These are phyloP conservation scores for Setophaga coronata DNA, from an alignment of 2,113 vertebrate species.

Conservation along the genomic window DNA sequence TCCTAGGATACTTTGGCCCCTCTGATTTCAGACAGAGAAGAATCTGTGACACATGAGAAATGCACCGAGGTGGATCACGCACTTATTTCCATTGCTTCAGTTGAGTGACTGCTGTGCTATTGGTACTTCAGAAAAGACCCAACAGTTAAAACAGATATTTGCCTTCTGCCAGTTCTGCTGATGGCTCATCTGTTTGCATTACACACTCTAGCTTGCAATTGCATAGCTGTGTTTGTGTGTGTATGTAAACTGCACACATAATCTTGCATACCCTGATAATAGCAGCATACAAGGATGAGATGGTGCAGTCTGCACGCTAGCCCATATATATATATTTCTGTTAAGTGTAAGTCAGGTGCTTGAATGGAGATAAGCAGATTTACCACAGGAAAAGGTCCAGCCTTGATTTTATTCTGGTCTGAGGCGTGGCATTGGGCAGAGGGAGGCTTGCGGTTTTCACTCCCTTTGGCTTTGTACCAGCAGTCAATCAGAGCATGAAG, in stretches of 20 bases:
- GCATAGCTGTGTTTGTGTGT: background rate
- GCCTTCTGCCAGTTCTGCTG: slow-evolving; percentile 10
- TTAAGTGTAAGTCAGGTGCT: background rate
- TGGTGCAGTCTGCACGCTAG: background rate
- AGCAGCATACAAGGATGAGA: background rate
- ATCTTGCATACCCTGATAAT: background rate
- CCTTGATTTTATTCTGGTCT: background rate
- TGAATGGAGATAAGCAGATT: background rate
- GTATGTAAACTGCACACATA: background rate
- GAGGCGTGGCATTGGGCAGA: fast-evolving
- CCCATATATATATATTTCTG: background rate
- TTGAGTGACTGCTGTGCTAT: background rate
- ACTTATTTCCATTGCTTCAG: slow-evolving; percentile 35
- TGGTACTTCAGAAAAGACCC: background rate
- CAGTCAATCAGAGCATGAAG: background rate
- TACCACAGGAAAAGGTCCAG: background rate
- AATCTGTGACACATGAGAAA: slow-evolving; percentile 29
- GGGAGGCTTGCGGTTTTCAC: background rate
- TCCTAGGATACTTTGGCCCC: background rate
- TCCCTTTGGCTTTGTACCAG: background rate
- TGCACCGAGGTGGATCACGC: background rate
- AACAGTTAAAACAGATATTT: slow-evolving; percentile 2
- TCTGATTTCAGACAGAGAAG: slow-evolving; percentile 14
- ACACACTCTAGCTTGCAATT: background rate
- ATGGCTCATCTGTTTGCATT: background rate